phyloP scores from a whole-genome alignment of 2,113 vertebrate genomes.

The Oenanthe oenanthe region DNA sequence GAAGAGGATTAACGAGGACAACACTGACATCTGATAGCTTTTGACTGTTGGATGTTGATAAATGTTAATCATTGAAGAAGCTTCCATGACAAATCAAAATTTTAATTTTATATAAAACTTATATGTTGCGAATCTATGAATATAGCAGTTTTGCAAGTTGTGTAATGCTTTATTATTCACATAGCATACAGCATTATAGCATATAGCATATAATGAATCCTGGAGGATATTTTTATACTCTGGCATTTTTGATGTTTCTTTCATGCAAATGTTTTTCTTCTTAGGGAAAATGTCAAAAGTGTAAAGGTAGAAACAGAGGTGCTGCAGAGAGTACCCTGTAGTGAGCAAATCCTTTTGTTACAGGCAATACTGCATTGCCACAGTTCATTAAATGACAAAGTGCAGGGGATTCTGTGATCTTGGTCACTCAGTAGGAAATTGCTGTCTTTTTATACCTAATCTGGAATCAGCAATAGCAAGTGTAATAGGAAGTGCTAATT shows the following conservation, averaged over 20 bases:
- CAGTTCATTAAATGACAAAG: neutral
- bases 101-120: neutral
- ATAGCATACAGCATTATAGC: neutral
- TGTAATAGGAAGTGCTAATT: neutral
- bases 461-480: neutral
- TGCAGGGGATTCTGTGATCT: neutral
- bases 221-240: neutral
- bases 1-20: neutral
- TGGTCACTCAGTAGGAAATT: neutral
- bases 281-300: neutral
- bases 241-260: neutral
- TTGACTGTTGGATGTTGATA: slow-evolving; percentile 39
- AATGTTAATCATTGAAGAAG: slow-evolving; percentile 10
- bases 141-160: neutral
- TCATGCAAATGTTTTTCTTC: neutral
- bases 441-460: neutral
- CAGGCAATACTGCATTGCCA: neutral
- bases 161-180: neutral
- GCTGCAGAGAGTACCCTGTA: neutral
- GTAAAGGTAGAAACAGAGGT: neutral
- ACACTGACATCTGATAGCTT: slow-evolving; percentile 34
- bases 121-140: neutral
- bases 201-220: neutral
- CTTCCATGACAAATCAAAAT: neutral
- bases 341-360: neutral